Evolutionary conservation across 2,113 vertebrate species (phyloP), one percentile per base, ranked within the genome.

Genomic region (Leptobrachium leishanense): DNA sequence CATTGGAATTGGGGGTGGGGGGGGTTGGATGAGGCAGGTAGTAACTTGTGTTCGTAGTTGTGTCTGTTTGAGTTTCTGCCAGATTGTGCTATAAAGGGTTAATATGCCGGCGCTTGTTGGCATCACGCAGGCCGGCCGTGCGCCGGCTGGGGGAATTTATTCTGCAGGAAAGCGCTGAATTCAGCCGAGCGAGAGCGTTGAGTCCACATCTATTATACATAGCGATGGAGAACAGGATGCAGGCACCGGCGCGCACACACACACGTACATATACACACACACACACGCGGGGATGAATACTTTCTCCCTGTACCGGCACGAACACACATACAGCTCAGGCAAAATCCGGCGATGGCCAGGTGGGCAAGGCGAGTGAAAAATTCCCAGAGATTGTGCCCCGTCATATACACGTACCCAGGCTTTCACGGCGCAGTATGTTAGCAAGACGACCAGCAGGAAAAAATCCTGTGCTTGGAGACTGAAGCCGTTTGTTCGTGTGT

Each of bases 161-260:
- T 68, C 65, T 9, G 2, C 46, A 54, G 74, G 15, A 46, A 46
- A 42, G 40, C 59, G 41, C 20, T 42, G 64, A 50, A 68, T 20
- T 13, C 74, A 76, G 64, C 39, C 39, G 31, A 77, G 75, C 75
- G 66, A 64, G 66, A 64, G 66, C 41, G 55, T 41, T 42, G 67
- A 76, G 53, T 31, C 41, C 63, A 15, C 75, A 77, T 77, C 75
- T 77, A 77, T 77, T 77, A 77, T 77, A 77, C 55, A 77, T 77
- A 69, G 65, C 68, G 65, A 68, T 77, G 44, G 57, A 77, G 50
- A 68, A 57, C 53, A 77, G 75, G 66, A 65, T 77, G 75, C 74
- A 67, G 74, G 74, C 74, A 20, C 43, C 75, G 12, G 43, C 65
- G 57, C 75, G 59, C 65, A 53, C 75, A 59, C 75, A 43, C 59